Evolutionary conservation across 2,797 vertebrate species (phyloP).

Genomic region (Esox lucius): DNA sequence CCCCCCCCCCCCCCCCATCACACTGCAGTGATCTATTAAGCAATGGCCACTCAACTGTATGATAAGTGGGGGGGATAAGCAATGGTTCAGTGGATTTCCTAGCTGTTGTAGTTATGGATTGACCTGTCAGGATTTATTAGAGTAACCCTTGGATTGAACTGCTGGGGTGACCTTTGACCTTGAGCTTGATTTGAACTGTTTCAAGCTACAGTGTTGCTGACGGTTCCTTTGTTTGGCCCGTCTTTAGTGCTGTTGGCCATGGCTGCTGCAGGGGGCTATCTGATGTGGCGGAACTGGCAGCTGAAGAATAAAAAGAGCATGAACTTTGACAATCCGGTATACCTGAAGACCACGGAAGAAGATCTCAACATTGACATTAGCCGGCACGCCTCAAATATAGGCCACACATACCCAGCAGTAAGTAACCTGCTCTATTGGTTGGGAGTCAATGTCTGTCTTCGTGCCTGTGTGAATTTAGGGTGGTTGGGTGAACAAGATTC

Average conservation of each 20-base stretch:
- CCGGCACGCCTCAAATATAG: conserved; percentile 84
- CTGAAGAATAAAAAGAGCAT: conserved; percentile 98
- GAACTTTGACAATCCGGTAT: conserved; percentile 99
- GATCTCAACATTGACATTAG: conserved; percentile 94
- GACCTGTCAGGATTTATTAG: background rate
- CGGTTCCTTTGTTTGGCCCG: background rate
- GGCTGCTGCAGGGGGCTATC: conserved; percentile 82
- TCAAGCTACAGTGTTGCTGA: background rate
- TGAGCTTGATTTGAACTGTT: background rate
- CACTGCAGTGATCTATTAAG: background rate
- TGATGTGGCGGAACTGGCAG: conserved; percentile 98
- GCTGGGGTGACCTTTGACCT: background rate
- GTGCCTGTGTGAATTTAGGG: background rate
- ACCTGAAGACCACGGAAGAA: conserved; percentile 97
- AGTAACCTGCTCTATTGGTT: conserved; percentile 61
- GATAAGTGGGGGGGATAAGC: background rate
- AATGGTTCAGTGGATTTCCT: background rate
- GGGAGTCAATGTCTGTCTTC: background rate
- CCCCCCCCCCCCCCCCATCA: background rate
- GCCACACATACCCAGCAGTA: conserved; percentile 97
- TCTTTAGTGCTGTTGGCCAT: conserved; percentile 83
- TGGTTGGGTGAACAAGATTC: background rate
- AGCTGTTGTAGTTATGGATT: background rate
- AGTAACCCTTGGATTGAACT: background rate
- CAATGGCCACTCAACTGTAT: background rate